Base-by-base conservation (phyloP, 1,140 invertebrate genomes). In the Drosophila erecta region DNA sequence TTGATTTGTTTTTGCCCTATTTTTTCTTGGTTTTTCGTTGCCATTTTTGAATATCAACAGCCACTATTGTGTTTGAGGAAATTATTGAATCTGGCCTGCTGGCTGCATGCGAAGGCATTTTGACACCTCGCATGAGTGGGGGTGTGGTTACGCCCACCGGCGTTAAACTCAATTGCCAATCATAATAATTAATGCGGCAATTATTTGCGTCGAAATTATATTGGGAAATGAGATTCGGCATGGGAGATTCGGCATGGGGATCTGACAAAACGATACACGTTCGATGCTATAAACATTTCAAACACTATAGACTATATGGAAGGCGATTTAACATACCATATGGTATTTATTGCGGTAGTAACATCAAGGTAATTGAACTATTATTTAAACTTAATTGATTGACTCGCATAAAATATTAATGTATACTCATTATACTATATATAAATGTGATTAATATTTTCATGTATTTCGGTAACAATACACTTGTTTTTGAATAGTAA, bases 171-270 rank as follows among this genome's bases (percentile, higher is more conserved):
- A 70, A 70, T 70, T 70, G 64, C 24, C 64, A 70, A 70, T 70
- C 35, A 70, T 70, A 70, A 69, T 70, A 47, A 57, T 70, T 40
- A 69, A 70, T 70, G 40, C 41, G 33, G 24, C 30, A 35, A 69
- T 55, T 67, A 67, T 66, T 37, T 20, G 43, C 38, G 5, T 24
- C 11, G 27, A 30, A 64, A 59, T 40, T 22, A 43, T 17, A 66
- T 53, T 30, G 49, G 62, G 24, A 56, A 40, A 38, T 67, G 11
- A 4, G 33, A 27, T 50, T 20, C 17, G 3, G 4, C 38, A 47
- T 27, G 49, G 62, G n/a, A 2, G 7, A 56, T 22, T 66, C 40
- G 20, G 10, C 11, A 35, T 4, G 41, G 17, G n/a, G 20, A 49
- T 47, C 64, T 35, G 66, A 55, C 37, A 41, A 11, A 41, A 14